Percentiles rank a stretch among this genome's conserved stretches.
Evolutionary conservation across 2,888 invertebrate species (phyloP).

Genomic region (Kuschelorhynchus macadamiae): DNA sequence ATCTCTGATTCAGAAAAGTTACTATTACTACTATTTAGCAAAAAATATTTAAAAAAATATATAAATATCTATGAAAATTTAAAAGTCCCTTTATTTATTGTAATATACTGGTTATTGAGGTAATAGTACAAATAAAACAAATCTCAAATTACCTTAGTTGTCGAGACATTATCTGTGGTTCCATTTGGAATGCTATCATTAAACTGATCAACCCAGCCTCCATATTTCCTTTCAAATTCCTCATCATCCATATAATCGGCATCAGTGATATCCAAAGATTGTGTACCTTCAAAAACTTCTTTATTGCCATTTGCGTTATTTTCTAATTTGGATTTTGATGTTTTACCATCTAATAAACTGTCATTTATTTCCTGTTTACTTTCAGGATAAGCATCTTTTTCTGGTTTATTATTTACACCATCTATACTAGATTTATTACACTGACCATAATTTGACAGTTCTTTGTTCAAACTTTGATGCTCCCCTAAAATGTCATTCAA

Average conservation of each 20-base stretch:
- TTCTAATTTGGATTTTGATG: background rate
- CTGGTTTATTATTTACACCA: too few species aligned
- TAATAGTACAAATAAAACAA: conserved; percentile 7
- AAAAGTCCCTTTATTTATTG: too few species aligned
- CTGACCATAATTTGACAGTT: too few species aligned
- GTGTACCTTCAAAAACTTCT: background rate
- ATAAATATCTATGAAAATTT: too few species aligned
- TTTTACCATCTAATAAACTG: too few species aligned
- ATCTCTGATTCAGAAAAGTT: too few species aligned
- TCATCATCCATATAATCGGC: conserved; percentile 62
- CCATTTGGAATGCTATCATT: conserved; percentile 14
- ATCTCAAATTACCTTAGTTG: conserved; percentile 6
- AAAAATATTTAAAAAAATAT: too few species aligned
- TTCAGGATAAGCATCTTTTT: too few species aligned
- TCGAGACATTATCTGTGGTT: background rate
- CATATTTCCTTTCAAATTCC: conserved; percentile 58
- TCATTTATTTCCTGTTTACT: too few species aligned
- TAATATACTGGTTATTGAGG: too few species aligned
- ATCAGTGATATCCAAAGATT: conserved; percentile 51
- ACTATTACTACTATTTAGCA: too few species aligned
- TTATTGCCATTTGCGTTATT: background rate
- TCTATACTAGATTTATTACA: too few species aligned
- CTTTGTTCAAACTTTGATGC: conserved; percentile 3
- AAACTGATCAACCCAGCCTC: conserved; percentile 28
- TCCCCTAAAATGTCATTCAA: conserved; percentile 24